Evolutionary conservation across 2,797 vertebrate species (phyloP).

Genomic region (Sebastes hubbsi): DNA sequence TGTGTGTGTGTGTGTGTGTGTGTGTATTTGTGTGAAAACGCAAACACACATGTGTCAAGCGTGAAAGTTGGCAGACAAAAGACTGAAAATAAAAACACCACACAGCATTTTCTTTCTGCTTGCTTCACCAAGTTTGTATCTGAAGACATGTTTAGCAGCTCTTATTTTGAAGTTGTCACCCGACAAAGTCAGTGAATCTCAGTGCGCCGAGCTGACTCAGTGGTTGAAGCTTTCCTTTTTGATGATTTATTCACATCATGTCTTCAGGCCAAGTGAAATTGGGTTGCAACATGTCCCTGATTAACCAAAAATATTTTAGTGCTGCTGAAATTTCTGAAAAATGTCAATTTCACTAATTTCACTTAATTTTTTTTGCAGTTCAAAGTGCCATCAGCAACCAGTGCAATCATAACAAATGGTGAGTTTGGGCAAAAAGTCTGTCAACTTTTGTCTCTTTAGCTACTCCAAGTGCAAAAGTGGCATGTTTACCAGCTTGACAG

Average conservation of each 20-base stretch:
- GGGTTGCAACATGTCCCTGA: background rate
- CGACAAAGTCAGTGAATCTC: constrained; percentile 8
- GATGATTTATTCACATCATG: constrained; percentile 29
- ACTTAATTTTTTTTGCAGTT: constrained; percentile 83
- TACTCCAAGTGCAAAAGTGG: background rate
- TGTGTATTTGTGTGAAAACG: background rate
- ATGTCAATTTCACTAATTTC: constrained; percentile 12
- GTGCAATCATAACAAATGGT: constrained; percentile 99
- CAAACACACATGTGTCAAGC: background rate
- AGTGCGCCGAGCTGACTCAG: constrained; percentile 8
- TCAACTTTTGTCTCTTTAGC: background rate
- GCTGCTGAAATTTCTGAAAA: background rate
- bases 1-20: background rate
- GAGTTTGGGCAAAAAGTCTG: constrained; percentile 64
- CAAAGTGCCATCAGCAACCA: constrained; percentile 96
- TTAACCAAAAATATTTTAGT: constrained; percentile 6
- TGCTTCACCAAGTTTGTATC: background rate
- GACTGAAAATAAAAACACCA: constrained; percentile 20
- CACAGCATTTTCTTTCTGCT: constrained; percentile 4
- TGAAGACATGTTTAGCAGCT: background rate
- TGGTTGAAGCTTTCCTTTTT: background rate
- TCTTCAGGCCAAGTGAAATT: constrained; percentile 10
- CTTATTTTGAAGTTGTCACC: constrained; percentile 24
- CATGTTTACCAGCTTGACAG: background rate
- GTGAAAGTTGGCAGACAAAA: constrained; percentile 28